These are phyloP conservation scores for Pseudococcus longispinus DNA, from an alignment of 2,888 invertebrate species.

Conservation along the genomic window DNA sequence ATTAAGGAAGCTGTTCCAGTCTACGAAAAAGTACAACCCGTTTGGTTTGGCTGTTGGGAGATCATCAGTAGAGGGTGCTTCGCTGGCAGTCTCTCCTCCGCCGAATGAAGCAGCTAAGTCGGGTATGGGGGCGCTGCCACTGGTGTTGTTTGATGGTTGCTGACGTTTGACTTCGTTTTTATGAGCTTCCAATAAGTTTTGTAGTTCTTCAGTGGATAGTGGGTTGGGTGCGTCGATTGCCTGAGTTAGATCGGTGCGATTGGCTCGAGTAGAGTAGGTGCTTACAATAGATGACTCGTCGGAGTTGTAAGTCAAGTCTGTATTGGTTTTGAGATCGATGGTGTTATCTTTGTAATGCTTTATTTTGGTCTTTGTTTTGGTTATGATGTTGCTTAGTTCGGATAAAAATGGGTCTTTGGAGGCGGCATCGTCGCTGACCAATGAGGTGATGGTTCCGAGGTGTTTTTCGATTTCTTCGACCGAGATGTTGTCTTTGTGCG, in stretches of 20 bases:
- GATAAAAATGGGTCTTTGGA: slow-evolving; percentile 42
- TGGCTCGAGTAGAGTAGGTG: background rate
- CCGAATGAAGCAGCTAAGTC: slow-evolving; percentile 82
- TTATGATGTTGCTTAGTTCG: background rate
- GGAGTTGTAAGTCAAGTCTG: background rate
- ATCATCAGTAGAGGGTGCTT: slow-evolving; percentile 67
- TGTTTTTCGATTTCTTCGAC: slow-evolving; percentile 57
- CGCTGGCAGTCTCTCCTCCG: slow-evolving; percentile 65
- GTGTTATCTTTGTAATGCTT: background rate
- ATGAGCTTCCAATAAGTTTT: slow-evolving; percentile 59
- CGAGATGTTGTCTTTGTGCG: slow-evolving; percentile 58
- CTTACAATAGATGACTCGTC: slow-evolving; percentile 5
- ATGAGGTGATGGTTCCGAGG: slow-evolving; percentile 58
- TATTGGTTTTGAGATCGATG: slow-evolving; percentile 25
- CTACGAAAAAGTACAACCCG: slow-evolving; percentile 83
- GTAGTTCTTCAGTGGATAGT: slow-evolving; percentile 61
- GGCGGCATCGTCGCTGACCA: slow-evolving; percentile 43
- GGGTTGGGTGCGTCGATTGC: slow-evolving; percentile 63
- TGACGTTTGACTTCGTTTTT: slow-evolving; percentile 68
- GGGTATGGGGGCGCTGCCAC: slow-evolving; percentile 66
- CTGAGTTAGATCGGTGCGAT: background rate
- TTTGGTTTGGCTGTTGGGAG: slow-evolving; percentile 64
- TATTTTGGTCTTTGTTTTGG: background rate
- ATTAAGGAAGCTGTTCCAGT: slow-evolving; percentile 86
- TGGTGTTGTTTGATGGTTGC: slow-evolving; percentile 60